Conservation (phyloP, 1,140 invertebrate species). For the Halesus radiatus region DNA sequence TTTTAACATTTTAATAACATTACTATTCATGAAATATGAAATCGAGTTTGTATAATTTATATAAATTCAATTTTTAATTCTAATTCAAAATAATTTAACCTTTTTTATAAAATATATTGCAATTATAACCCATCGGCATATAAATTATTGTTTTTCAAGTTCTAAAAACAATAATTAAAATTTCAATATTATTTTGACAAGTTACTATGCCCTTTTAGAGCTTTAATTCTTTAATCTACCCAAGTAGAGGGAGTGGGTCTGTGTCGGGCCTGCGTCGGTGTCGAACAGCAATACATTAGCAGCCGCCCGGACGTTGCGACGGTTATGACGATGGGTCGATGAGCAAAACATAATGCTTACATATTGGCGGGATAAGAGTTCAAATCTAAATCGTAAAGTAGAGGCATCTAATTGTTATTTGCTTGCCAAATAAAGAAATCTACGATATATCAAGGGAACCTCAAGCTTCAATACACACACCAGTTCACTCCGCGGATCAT, state of each 20-base stretch:
- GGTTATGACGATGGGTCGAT: not conserved
- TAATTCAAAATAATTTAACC: not conserved
- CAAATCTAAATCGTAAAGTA: not conserved
- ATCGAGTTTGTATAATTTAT: conserved; percentile 13
- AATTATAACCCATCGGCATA: not conserved
- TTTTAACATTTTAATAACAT: conserved; percentile 41
- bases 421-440: too few species aligned
- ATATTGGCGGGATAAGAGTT: conserved; percentile 11
- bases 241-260: too few species aligned
- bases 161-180: too few species aligned
- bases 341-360: conserved; percentile 15
- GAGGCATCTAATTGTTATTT: not conserved
- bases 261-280: too few species aligned
- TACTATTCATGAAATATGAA: not conserved
- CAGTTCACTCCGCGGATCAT: not conserved
- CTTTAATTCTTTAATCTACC: too few species aligned
- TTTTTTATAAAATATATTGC: conserved; percentile 18
- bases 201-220: too few species aligned
- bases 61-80: conserved; percentile 18
- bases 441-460: not conserved
- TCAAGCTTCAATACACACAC: not conserved
- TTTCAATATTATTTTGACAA: too few species aligned
- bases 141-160: too few species aligned
- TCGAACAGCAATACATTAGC: too few species aligned
- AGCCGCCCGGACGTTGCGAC: too few species aligned